Evolutionary conservation across 1,140 invertebrate genomes (phyloP).

Genomic region (Brachionus asplanchnoidis): DNA sequence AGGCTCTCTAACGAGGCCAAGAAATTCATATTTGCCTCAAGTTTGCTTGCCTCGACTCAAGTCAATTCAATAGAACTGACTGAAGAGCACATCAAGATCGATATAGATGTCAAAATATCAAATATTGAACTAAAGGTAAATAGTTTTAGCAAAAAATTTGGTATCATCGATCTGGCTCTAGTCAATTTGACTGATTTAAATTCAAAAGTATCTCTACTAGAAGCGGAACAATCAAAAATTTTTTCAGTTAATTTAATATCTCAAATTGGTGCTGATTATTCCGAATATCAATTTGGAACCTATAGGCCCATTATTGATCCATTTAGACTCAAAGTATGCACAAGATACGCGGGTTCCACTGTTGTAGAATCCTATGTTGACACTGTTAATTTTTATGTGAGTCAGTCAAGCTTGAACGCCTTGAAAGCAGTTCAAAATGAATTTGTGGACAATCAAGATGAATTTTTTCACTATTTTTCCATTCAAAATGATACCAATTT

Average conservation of each 20-base stretch:
- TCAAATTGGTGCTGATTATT: neutral
- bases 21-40: conserved; percentile 1
- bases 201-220: neutral
- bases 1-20: conserved; percentile 14
- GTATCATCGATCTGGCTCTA: neutral
- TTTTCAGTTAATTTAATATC: neutral
- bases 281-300: conserved; percentile 27
- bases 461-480: neutral
- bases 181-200: neutral
- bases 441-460: neutral
- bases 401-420: neutral
- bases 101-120: neutral
- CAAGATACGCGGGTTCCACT: neutral
- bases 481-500: conserved; percentile 18
- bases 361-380: neutral
- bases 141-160: neutral
- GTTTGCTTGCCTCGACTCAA: conserved; percentile 28
- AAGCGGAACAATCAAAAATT: neutral
- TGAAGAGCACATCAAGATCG: neutral
- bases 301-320: conserved; percentile 15
- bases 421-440: conserved; percentile 22
- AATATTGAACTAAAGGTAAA: conserved; percentile 20
- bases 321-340: neutral
- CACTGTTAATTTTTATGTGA: neutral
- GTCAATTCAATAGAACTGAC: conserved; percentile 7